phyloP scores from a whole-genome alignment of 2,888 invertebrate genomes.

The Hyalella azteca region DNA sequence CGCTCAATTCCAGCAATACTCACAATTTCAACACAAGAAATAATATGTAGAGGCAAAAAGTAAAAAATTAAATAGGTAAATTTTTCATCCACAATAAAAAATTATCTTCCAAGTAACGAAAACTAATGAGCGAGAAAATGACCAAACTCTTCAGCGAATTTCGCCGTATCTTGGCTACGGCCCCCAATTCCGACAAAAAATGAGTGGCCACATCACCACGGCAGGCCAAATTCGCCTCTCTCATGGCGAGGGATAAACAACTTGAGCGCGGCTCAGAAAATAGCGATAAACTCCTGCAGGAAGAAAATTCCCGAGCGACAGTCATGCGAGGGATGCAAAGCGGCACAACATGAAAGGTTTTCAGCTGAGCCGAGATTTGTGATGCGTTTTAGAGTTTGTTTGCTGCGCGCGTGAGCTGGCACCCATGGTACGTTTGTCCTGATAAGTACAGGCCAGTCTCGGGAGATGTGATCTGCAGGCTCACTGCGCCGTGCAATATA shows the following conservation, averaged over 20 bases:
- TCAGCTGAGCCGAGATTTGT: conserved; percentile 10
- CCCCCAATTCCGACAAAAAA: too few relatives aligned
- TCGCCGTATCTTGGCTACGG: too few relatives aligned
- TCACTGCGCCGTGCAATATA: too few relatives aligned
- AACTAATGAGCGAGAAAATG: too few relatives aligned
- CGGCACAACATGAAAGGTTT: background rate
- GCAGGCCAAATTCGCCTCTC: background rate
- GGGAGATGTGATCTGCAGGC: background rate
- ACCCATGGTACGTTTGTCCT: background rate
- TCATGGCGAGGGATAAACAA: background rate
- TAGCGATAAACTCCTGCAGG: background rate
- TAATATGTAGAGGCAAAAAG: too few relatives aligned
- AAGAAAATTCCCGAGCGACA: background rate
- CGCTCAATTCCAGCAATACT: too few relatives aligned
- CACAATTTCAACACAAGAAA: too few relatives aligned
- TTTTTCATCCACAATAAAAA: too few relatives aligned
- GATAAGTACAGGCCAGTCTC: background rate
- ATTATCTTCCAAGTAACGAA: too few relatives aligned
- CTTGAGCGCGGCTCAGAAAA: background rate
- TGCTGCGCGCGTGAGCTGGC: background rate
- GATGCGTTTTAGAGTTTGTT: conserved; percentile 9
- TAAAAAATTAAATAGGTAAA: too few relatives aligned
- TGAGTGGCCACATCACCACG: background rate
- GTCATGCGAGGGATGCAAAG: background rate
- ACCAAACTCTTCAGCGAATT: too few relatives aligned